These are phyloP conservation scores for Orchesella flavescens DNA, from an alignment of 2,888 invertebrate genomes.

Conservation along the genomic window DNA sequence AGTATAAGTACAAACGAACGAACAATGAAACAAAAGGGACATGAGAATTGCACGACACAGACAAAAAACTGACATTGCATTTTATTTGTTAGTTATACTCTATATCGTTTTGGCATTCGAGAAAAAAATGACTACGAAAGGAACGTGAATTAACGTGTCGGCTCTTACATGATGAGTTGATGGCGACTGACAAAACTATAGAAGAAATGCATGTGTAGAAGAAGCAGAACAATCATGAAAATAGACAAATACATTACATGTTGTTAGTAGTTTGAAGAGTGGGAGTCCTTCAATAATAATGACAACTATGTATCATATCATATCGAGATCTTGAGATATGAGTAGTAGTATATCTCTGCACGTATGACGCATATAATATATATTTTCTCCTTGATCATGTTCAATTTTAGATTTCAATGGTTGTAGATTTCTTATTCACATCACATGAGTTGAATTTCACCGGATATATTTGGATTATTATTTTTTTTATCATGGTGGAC, in stretches of 20 bases:
- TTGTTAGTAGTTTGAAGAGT: neutral
- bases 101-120: constrained; percentile 30
- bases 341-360: too few species aligned
- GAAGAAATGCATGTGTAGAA: constrained; percentile 53
- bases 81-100: constrained; percentile 2
- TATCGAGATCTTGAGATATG: too few species aligned
- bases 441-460: too few species aligned
- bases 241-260: constrained; percentile 51
- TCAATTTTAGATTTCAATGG: too few species aligned
- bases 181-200: constrained; percentile 72
- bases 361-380: too few species aligned
- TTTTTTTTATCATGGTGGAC: too few species aligned
- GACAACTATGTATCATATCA: too few species aligned
- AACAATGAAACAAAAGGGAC: neutral
- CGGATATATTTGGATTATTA: too few species aligned
- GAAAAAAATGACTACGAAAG: constrained; percentile 18
- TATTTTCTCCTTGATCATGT: too few species aligned
- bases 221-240: constrained; percentile 68
- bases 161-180: constrained; percentile 72
- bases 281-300: too few species aligned
- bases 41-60: neutral
- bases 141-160: constrained; percentile 28
- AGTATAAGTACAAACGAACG: too few species aligned
- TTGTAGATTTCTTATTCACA: too few species aligned
- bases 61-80: constrained; percentile 14